phyloP scores from a whole-genome alignment of 2,797 vertebrate genomes.

The Perodicticus potto region DNA sequence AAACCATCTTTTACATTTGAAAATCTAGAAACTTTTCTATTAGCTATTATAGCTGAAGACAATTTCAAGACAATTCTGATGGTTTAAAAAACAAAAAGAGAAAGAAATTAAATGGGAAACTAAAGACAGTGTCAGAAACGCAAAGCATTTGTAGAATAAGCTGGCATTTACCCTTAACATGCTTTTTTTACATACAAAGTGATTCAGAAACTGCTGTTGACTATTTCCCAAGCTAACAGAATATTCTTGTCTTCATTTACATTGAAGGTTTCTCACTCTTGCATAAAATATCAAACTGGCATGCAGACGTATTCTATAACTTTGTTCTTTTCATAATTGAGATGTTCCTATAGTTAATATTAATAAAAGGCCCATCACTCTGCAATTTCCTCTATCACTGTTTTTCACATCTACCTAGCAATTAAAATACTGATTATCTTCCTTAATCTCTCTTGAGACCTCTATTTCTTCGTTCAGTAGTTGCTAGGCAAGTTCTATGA shows the following conservation, averaged over 20 bases:
- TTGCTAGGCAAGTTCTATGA: background rate
- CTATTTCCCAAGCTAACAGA: background rate
- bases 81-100: background rate
- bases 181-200: background rate
- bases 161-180: slow-evolving; percentile 41
- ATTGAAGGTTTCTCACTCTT: background rate
- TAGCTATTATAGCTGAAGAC: background rate
- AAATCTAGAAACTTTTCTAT: background rate
- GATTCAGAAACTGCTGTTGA: slow-evolving; percentile 9
- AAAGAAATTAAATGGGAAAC: background rate
- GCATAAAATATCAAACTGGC: background rate
- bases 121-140: slow-evolving; percentile 8
- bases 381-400: slow-evolving; percentile 45
- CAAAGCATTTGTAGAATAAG: background rate
- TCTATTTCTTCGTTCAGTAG: slow-evolving; percentile 19
- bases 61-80: background rate
- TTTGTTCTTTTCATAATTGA: background rate
- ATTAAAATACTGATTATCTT: slow-evolving; percentile 72
- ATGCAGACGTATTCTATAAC: background rate
- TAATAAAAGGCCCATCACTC: slow-evolving; percentile 40
- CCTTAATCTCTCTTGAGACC: slow-evolving; percentile 17
- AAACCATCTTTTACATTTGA: background rate
- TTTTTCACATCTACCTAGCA: slow-evolving; percentile 58
- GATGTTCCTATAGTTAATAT: background rate
- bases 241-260: background rate